Evolutionary conservation across 2,113 vertebrate species (phyloP), one percentile per base, ranked within the genome.

Genomic region (Nesogale talazaci): DNA sequence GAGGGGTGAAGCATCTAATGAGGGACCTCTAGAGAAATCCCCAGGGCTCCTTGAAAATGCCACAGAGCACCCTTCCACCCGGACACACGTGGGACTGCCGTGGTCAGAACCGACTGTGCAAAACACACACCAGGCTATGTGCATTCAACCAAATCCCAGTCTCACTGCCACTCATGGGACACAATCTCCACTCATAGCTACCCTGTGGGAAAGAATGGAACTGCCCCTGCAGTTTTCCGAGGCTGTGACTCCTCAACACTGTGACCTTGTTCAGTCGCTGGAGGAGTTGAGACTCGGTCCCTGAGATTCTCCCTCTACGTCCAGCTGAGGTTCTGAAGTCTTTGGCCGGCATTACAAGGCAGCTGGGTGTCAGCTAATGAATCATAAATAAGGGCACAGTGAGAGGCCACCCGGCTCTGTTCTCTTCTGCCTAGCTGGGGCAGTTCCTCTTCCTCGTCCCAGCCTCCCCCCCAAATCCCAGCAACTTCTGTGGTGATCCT

Each of bases 401-500:
- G 31, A n/a, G 3, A 14, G 0, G 75, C 15, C 15, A 6, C 67
- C 22, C 40, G 14, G 56, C 65, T 69, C 88, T 72, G 81, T 11
- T n/a, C 69, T 67, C 38, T 6, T 6, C 25, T 67, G 36, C 46
- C 2, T 0, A 29, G 91, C 52, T n/a, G 23, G 69, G 23, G 4
- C 69, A 19, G 27, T 23, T 57, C n/a, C 36, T 80, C 59, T 25
- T 85, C 86, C 31, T 65, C 12, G 16, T 9, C 34, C 72, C 59
- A 80, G 46, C 56, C 25, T 77, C 1, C 17, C 12, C 65, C 46
- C 78, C 57, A 89, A 89, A 89, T 91, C 77, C 87, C 59, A 61
- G 40, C 2, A 46, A 84, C 81, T 75, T 91, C 86, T 89, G 79
- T 92, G 92, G 79, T 88, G 76, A 83, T 36, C 22, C 57, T 52